Conservation (phyloP, 2,888 invertebrate species). For the Adelphocoris suturalis region DNA sequence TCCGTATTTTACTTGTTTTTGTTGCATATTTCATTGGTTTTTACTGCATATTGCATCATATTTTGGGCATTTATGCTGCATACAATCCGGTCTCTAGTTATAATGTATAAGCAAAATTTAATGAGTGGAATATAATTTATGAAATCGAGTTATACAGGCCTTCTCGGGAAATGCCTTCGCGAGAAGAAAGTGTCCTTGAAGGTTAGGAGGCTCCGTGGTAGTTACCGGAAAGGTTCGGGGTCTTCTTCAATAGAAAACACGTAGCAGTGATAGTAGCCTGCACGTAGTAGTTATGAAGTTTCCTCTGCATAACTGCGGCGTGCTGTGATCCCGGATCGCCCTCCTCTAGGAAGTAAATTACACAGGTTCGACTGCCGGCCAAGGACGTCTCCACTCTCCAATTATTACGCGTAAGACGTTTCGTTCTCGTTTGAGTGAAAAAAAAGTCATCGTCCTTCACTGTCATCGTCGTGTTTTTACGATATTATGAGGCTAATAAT, state of each 20-base stretch:
- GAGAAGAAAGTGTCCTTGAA: constrained; percentile 32
- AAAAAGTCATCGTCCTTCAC: constrained; percentile 4
- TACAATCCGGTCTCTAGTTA: too few species aligned
- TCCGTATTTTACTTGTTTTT: too few species aligned
- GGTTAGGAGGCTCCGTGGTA: neutral
- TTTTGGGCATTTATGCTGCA: too few species aligned
- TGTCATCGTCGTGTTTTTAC: too few species aligned
- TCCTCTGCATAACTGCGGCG: neutral
- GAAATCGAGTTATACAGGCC: too few species aligned
- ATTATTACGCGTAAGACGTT: neutral
- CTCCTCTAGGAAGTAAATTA: neutral
- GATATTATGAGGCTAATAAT: too few species aligned
- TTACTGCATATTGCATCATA: too few species aligned
- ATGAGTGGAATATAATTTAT: too few species aligned
- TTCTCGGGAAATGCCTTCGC: too few species aligned
- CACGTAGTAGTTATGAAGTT: neutral
- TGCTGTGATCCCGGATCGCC: neutral
- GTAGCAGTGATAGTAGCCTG: neutral
- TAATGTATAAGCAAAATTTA: too few species aligned
- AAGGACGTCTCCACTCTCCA: constrained; percentile 26
- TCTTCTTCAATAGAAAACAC: neutral
- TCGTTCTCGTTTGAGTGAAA: constrained; percentile 13
- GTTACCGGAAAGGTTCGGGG: neutral
- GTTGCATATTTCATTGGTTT: too few species aligned
- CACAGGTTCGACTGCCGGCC: neutral